Evolutionary conservation across 2,797 vertebrate species (phyloP).

Genomic region (Tangara arthus): DNA sequence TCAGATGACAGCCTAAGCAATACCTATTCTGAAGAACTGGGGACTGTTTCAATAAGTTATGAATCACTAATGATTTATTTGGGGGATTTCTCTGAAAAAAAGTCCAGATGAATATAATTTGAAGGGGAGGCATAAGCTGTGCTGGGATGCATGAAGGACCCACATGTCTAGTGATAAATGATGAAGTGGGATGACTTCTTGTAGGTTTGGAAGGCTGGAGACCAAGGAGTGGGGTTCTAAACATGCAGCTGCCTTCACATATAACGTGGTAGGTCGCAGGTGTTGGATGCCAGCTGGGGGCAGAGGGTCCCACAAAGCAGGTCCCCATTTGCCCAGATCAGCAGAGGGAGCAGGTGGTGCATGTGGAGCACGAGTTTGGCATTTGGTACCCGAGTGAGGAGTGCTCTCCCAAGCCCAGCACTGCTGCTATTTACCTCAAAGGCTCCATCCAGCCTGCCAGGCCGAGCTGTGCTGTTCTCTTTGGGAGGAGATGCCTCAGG

Average conservation of each 20-base stretch:
- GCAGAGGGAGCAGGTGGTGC: background rate
- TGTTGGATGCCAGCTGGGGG: background rate
- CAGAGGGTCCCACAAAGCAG: background rate
- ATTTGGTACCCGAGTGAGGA: background rate
- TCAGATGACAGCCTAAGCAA: constrained; percentile 2
- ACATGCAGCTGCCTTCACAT: background rate
- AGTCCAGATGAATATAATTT: background rate
- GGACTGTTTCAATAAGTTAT: constrained; percentile 6
- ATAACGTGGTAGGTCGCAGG: accelerated
- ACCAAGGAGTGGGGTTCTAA: background rate
- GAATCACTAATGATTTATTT: constrained; percentile 21
- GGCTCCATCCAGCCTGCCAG: background rate
- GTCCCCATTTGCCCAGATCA: accelerated
- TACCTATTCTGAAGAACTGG: background rate
- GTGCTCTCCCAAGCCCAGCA: background rate
- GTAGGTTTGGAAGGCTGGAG: background rate
- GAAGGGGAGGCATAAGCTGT: background rate
- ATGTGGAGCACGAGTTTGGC: accelerated
- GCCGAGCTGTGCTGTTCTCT: background rate
- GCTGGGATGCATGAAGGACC: background rate
- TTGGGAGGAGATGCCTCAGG: background rate
- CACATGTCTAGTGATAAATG: background rate
- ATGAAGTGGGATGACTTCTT: background rate
- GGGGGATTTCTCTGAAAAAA: background rate
- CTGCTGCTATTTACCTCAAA: background rate